Base-by-base conservation (phyloP, 2,888 invertebrate species). In the Suillia variegata region DNA sequence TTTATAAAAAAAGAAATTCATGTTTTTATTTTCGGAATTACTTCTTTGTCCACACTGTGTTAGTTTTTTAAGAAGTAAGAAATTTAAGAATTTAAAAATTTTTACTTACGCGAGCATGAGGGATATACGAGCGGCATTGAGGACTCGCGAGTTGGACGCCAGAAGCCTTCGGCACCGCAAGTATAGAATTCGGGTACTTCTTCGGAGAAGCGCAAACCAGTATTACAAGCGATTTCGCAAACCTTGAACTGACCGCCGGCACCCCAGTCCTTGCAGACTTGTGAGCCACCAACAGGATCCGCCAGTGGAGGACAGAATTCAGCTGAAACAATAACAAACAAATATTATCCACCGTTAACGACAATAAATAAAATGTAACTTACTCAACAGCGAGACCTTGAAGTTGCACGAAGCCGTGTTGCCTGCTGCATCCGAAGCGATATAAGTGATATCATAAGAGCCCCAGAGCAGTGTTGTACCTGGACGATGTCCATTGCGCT, bases 91-190 rank as follows among this genome's bases (percentile, higher is more conserved):
- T n/a, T n/a, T n/a, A n/a, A n/a, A n/a, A 31, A 8, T 34, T 51
- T 22, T 13, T 26, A 78, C 87, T 86, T 87, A 93, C 93, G 87
- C 74, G 95, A 94, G 78, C 95, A 96, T 66, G 95, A 94, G 59
- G 96, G 95, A 76, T 94, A 96, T n/a, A 93, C 85, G 67, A 95
- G 83, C 26, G 94, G 92, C 70, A 92, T 84, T 50, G 85, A 87
- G 8, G 94, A 92, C 75, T 93, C 89, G 34, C 84, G 85, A 1
- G 93, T 94, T 54, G 97, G 97, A 69, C 96, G 86, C 98, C 98
- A 98, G 83, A 95, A 93, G 42, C 98, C 98, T 87, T 98, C 97
- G 56, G 93, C 93, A n/a, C 96, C 97, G 77, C 98, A 98, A 1
- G 95, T 95, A 80, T 96, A 98, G 85, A 98, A 98, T 68, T 93